Percentiles rank a stretch among this genome's conserved stretches.
Evolutionary conservation across 2,888 invertebrate species (phyloP).

Genomic region (Andrena dorsata): DNA sequence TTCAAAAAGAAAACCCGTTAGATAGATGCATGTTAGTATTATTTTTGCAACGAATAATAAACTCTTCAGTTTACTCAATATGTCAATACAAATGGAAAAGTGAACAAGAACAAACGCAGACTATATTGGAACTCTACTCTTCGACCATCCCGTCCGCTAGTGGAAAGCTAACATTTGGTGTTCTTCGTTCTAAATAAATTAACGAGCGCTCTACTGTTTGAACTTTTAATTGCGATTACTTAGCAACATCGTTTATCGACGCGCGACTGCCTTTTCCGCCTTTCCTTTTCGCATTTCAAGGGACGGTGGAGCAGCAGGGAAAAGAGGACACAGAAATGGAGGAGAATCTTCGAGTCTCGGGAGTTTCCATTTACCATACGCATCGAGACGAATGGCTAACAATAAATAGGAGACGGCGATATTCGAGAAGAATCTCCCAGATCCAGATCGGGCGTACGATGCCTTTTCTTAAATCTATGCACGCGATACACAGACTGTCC

Average conservation of each 20-base stretch:
- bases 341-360: not conserved
- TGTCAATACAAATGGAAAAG: too few species aligned
- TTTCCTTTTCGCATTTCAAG: not conserved
- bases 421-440: not conserved
- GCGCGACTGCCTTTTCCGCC: conserved; percentile 43
- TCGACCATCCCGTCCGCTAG: not conserved
- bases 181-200: conserved; percentile 28
- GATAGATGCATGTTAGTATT: not conserved
- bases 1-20: not conserved
- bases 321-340: not conserved
- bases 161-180: not conserved
- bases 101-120: too few species aligned
- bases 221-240: conserved; percentile 75
- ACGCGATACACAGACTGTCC: conserved; percentile 41
- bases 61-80: too few species aligned
- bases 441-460: conserved; percentile 2
- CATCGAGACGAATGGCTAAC: not conserved
- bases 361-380: not conserved
- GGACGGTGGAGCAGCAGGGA: not conserved
- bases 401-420: not conserved
- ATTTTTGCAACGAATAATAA: too few species aligned
- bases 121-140: not conserved
- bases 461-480: conserved; percentile 45
- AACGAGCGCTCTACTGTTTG: conserved; percentile 73
- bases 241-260: conserved; percentile 61